Conservation (phyloP, 1,140 invertebrate species). For the Lordiphosa collinella region DNA sequence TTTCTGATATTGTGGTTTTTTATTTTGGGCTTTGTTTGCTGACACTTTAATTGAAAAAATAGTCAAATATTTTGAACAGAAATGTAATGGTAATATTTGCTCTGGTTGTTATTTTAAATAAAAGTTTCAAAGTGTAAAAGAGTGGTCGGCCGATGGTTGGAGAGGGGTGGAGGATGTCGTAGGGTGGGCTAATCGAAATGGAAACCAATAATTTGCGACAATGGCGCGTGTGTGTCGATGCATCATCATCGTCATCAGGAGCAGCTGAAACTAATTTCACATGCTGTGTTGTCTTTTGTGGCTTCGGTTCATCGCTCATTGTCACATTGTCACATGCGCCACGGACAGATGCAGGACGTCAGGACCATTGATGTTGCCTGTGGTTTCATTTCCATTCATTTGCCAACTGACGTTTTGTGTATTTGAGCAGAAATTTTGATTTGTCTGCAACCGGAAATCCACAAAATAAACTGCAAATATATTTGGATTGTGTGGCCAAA, state of each 20-base stretch:
- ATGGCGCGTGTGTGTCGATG: slow-evolving; percentile 6
- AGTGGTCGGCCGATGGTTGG: neutral
- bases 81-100: slow-evolving; percentile 44
- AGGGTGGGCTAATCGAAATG: slow-evolving; percentile 27
- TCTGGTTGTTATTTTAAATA: slow-evolving; percentile 37
- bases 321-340: slow-evolving; percentile 53
- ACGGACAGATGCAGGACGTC: slow-evolving; percentile 12
- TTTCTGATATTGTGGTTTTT: neutral
- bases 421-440: slow-evolving; percentile 73
- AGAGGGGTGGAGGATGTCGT: neutral
- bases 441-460: slow-evolving; percentile 74
- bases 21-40: slow-evolving; percentile 34
- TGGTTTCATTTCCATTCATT: slow-evolving; percentile 66
- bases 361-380: slow-evolving; percentile 33
- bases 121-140: slow-evolving; percentile 32
- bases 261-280: slow-evolving; percentile 60
- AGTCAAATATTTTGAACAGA: slow-evolving; percentile 39
- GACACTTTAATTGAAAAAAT: slow-evolving; percentile 59
- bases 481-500: slow-evolving; percentile 49
- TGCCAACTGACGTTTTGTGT: slow-evolving; percentile 61
- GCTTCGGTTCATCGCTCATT: slow-evolving; percentile 65
- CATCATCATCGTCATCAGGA: slow-evolving; percentile 7
- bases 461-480: slow-evolving; percentile 72
- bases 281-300: slow-evolving; percentile 68
- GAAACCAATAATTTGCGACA: slow-evolving; percentile 47